Base-by-base conservation (phyloP, 1,140 invertebrate species). In the Ridgeia piscesae region DNA sequence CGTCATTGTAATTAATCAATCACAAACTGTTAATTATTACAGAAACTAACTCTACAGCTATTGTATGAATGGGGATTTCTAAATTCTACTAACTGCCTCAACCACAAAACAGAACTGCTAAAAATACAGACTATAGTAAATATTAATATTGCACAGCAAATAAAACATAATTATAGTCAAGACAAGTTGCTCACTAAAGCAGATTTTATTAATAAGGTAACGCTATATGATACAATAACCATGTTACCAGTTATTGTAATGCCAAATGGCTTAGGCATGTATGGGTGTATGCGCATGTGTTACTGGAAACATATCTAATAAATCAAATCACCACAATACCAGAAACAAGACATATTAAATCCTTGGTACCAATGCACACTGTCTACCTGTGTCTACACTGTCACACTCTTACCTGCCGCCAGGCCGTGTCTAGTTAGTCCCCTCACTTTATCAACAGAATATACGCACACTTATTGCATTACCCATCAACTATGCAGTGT, bases 361-460 rank as follows among this genome's bases (percentile, higher is more conserved):
- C 58, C 27, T 77, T 77, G 58, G 58, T 77, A 77, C 58, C 58
- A 77, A 77, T 77, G 58, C 58, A 77, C 58, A 77, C 58, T 77
- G 58, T 77, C 58, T 77, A 77, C 6, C 58, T 77, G 58, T 77
- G 11, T 42, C 58, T 77, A 77, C 58, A 21, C 11, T 17, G 58
- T n/a, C 58, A 77, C 58, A 21, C 58, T 77, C 58, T 77, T 77
- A 77, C 58, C 58, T 77, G 58, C 58, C 27, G 11, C 27, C 58
- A 77, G 17, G 58, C 58, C 58, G 58, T 77, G 58, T 77, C 58
- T 77, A 77, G 58, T 77, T 14, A 77, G 58, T 9, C 58, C 58
- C 58, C 58, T 77, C 58, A 77, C 58, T 77, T 77, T 77, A 77
- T 77, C 58, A 77, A 77, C 58, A 77, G 58, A 77, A 77, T 77